Evolutionary conservation across 1,140 invertebrate genomes (phyloP).

Genomic region (Archivesica marissinica): DNA sequence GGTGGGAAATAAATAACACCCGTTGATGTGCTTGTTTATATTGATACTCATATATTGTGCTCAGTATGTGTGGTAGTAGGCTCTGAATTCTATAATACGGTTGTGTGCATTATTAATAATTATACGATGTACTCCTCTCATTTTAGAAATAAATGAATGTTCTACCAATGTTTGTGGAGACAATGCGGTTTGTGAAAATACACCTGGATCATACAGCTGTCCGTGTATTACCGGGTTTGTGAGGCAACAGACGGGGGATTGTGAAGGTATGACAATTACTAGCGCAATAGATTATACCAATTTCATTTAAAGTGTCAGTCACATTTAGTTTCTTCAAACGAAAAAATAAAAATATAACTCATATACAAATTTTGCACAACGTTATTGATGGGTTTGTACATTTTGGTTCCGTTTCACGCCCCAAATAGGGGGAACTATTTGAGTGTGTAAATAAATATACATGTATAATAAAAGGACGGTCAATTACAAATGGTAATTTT

Average conservation of each 20-base stretch:
- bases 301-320: neutral
- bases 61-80: too few species aligned
- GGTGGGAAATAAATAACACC: too few species aligned
- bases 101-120: neutral
- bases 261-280: slow-evolving; percentile 53
- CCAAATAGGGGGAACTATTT: too few species aligned
- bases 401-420: too few species aligned
- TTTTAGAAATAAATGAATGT: slow-evolving; percentile 63
- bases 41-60: too few species aligned
- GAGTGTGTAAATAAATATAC: too few species aligned
- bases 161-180: slow-evolving; percentile 45
- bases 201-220: slow-evolving; percentile 63
- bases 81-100: too few species aligned
- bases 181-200: slow-evolving; percentile 62
- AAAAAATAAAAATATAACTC: neutral
- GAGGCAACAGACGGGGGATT: slow-evolving; percentile 43
- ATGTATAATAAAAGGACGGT: too few species aligned
- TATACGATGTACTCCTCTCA: too few species aligned
- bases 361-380: neutral
- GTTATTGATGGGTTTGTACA: neutral
- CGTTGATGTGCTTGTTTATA: too few species aligned
- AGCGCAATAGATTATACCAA: neutral
- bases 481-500: too few species aligned
- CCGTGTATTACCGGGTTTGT: slow-evolving; percentile 43
- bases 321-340: neutral